Evolutionary conservation across 2,888 invertebrate species (phyloP), one percentile per base, ranked within the genome.

Genomic region (Gastrophysa polygoni): DNA sequence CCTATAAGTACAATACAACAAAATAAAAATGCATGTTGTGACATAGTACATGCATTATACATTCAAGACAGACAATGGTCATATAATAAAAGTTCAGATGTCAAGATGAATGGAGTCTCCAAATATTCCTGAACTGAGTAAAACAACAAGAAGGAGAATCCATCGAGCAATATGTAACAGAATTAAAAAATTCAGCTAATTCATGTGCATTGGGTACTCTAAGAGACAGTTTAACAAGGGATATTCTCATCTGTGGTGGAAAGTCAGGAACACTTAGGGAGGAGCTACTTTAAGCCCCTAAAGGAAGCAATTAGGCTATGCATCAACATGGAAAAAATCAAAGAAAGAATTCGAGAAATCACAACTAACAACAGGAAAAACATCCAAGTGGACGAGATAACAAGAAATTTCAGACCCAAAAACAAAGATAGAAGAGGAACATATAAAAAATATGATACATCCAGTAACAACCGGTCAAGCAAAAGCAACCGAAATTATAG

Each of bases 281-380:
- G 57, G 57, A 65, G 43, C 51, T 69, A n/a, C 46, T 71, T 1
- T 50, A 59, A 21, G 46, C 60, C 63, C 1, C 47, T 71, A 7
- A 63, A 64, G 7, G 65, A 63, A 34, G 65, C 66, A 16, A 43
- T 71, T 14, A 61, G 57, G 18, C 54, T 61, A 7, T 69, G 68
- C 51, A 44, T 63, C 7, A 64, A 56, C 14, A 58, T 61, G 17
- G 68, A 70, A 29, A 28, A 49, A 1, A 63, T 60, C 0, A 57
- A 46, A 49, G 61, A 57, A 47, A 17, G 52, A n/a, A n/a, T n/a
- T n/a, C n/a, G n/a, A n/a, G n/a, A n/a, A 20, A 54, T 8, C 10
- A 3, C 7, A 43, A 43, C n/a, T n/a, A n/a, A 14, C 14, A 29
- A 29, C 16, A 50, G 34, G n/a, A 11, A 32, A 11, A 2, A 32